Evolutionary conservation across 1,140 invertebrate genomes (phyloP).

Genomic region (Ostrea denselamellosa): DNA sequence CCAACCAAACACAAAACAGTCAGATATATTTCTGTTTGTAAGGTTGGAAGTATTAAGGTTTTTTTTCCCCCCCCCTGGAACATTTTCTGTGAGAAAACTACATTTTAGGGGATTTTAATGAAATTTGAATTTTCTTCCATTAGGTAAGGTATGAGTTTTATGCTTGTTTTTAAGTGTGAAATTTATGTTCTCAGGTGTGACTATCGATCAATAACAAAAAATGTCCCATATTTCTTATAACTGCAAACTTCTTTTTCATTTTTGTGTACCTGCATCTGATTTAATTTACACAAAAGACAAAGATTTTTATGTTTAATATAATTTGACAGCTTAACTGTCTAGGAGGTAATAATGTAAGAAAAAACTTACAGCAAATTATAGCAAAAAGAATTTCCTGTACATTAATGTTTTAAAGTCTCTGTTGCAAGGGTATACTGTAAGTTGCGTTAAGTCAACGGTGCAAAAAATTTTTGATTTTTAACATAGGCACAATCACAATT

Average conservation of each 20-base stretch:
- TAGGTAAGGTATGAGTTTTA: not conserved
- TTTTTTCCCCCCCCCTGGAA: not conserved
- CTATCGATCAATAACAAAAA: slow-evolving; percentile 4
- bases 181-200: not conserved
- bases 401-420: too few species aligned
- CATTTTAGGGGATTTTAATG: not conserved
- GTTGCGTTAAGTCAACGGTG: too few species aligned
- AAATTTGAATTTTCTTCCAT: not conserved
- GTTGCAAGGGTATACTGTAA: too few species aligned
- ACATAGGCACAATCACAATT: too few species aligned
- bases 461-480: too few species aligned
- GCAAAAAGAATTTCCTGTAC: too few species aligned
- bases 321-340: not conserved
- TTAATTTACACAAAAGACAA: not conserved
- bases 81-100: not conserved
- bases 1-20: slow-evolving; percentile 52
- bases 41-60: not conserved
- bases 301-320: not conserved
- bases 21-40: not conserved
- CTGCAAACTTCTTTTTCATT: not conserved
- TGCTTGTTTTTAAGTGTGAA: not conserved
- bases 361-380: not conserved
- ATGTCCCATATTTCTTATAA: not conserved
- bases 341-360: not conserved
- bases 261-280: not conserved